Percentiles rank a stretch among this genome's conserved stretches.
Conservation (phyloP, 2,113 vertebrate species). For the Percopsis transmontana region DNA sequence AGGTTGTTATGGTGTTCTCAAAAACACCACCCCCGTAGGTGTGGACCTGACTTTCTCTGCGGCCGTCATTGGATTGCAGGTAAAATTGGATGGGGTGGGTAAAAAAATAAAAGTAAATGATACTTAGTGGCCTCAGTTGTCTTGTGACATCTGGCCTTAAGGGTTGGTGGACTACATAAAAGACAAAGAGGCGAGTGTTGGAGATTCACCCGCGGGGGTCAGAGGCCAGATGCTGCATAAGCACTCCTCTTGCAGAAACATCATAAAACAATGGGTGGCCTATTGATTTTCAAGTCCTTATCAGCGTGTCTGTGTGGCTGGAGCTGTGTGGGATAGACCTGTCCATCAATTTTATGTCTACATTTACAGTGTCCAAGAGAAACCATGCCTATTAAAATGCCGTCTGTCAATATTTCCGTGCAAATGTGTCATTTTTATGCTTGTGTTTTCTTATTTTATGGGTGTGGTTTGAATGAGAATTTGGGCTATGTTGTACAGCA, state of each 20-base stretch:
- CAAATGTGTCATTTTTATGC: constrained; percentile 13
- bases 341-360: constrained; percentile 66
- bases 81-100: constrained; percentile 32
- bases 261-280: constrained; percentile 67
- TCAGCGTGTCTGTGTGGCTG: constrained; percentile 63
- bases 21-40: constrained; percentile 35
- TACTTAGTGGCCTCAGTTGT: constrained; percentile 48
- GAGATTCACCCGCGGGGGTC: constrained; percentile 65
- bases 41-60: constrained; percentile 20
- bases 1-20: constrained; percentile 53
- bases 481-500: constrained; percentile 6
- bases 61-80: constrained; percentile 41
- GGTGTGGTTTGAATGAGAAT: constrained; percentile 31
- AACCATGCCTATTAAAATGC: constrained; percentile 33
- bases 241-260: constrained; percentile 57
- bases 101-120: constrained; percentile 29
- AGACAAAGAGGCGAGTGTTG: constrained; percentile 55
- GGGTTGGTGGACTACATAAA: constrained; percentile 48
- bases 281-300: constrained; percentile 68
- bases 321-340: constrained; percentile 44
- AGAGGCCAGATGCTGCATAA: constrained; percentile 68
- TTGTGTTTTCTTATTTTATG: constrained; percentile 33
- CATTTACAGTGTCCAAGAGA: constrained; percentile 47
- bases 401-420: constrained; percentile 40
- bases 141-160: constrained; percentile 36